phyloP scores from a whole-genome alignment of 2,888 invertebrate species.

The Tipula unca region DNA sequence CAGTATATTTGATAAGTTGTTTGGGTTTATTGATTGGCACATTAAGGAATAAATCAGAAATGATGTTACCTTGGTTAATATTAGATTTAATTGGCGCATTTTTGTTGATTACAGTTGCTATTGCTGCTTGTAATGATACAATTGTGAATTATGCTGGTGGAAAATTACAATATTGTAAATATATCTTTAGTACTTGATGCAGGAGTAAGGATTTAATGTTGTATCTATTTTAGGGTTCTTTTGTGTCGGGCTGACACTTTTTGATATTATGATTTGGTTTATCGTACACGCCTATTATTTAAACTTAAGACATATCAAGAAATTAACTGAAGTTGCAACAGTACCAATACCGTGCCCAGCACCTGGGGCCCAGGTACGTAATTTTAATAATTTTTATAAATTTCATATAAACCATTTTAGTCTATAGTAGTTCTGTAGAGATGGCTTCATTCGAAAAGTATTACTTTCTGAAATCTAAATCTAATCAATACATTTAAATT shows the following conservation, averaged over 20 bases:
- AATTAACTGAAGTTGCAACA: conserved; percentile 40
- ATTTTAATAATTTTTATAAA: background rate
- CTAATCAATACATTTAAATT: background rate
- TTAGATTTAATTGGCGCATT: conserved; percentile 34
- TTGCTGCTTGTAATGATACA: conserved; percentile 27
- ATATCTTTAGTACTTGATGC: background rate
- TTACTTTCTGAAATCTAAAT: background rate
- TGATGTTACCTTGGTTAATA: conserved; percentile 39
- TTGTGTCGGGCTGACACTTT: conserved; percentile 32
- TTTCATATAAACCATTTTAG: background rate
- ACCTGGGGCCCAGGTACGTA: conserved; percentile 36
- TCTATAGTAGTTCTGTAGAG: too few relatives aligned
- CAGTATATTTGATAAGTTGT: conserved; percentile 36
- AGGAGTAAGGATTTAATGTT: background rate
- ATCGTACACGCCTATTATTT: conserved; percentile 38
- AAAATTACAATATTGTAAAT: conserved; percentile 36
- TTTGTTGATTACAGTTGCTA: conserved; percentile 30
- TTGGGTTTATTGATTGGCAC: conserved; percentile 38
- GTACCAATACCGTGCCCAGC: conserved; percentile 42
- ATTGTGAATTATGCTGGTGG: conserved; percentile 35
- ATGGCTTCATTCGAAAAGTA: background rate
- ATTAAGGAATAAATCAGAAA: conserved; percentile 35
- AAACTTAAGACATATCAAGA: conserved; percentile 38
- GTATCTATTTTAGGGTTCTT: conserved; percentile 30
- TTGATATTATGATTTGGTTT: conserved; percentile 38